These are phyloP conservation scores for Poecilia velifera DNA, from an alignment of 2,797 vertebrate species.

Conservation along the genomic window DNA sequence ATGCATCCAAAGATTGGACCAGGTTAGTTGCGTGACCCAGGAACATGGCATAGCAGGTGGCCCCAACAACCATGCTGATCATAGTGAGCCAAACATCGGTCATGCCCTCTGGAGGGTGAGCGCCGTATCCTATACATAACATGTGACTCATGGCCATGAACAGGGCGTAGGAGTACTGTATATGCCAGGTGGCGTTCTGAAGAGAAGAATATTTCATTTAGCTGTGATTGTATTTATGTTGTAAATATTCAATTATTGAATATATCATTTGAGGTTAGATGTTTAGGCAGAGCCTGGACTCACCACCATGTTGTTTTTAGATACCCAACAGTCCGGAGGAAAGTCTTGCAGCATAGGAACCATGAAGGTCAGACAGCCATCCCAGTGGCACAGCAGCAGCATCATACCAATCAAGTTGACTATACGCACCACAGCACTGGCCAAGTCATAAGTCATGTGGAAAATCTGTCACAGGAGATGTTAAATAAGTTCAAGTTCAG, in stretches of 20 bases:
- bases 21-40: constrained; percentile 93
- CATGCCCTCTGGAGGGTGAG: constrained; percentile 89
- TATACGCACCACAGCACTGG: constrained; percentile 92
- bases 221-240: not conserved
- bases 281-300: constrained; percentile 55
- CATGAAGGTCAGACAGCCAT: constrained; percentile 94
- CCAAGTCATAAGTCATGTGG: constrained; percentile 96
- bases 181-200: constrained; percentile 94
- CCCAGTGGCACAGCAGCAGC: constrained; percentile 95
- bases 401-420: constrained; percentile 96
- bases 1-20: constrained; percentile 94
- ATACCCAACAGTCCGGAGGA: constrained; percentile 92
- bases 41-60: constrained; percentile 98
- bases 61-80: constrained; percentile 94
- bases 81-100: constrained; percentile 92
- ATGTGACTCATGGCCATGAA: constrained; percentile 99
- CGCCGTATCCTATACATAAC: constrained; percentile 94
- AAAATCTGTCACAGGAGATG: constrained; percentile 83
- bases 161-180: constrained; percentile 92
- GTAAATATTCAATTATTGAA: not conserved
- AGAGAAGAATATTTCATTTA: not conserved
- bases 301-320: constrained; percentile 95
- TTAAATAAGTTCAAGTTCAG: not conserved
- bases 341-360: constrained; percentile 98
- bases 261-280: not conserved